A percentile compares a stretch with the other conserved stretches of the same genome.
phyloP scores from a whole-genome alignment of 1,140 invertebrate genomes.

The Drosophila suzukii region DNA sequence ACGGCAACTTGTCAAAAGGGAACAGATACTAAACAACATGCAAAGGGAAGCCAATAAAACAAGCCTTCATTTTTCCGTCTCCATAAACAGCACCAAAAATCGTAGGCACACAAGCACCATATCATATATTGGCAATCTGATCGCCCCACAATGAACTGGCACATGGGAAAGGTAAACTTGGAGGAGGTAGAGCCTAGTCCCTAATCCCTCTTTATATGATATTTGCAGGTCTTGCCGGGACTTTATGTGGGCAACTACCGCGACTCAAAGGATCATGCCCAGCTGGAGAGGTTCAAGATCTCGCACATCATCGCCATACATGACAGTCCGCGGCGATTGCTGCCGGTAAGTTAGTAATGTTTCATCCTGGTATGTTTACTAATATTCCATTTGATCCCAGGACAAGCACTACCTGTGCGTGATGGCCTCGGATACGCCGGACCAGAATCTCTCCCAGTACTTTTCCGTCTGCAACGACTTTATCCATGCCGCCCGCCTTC shows the following conservation, averaged over 20 bases:
- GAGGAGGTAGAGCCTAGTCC: not conserved
- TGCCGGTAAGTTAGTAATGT: conserved; percentile 88
- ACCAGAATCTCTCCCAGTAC: conserved; percentile 96
- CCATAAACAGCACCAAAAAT: not conserved
- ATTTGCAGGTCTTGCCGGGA: conserved; percentile 91
- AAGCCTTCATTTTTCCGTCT: conserved; percentile 6
- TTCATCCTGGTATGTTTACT: not conserved
- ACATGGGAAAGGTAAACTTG: conserved; percentile 60
- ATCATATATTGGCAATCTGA: conserved; percentile 2
- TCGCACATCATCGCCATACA: conserved; percentile 98
- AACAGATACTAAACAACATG: conserved; percentile 25
- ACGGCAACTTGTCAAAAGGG: conserved; percentile 32
- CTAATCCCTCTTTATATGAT: conserved; percentile 32
- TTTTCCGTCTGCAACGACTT: conserved; percentile 98
- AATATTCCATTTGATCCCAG: conserved; percentile 85
- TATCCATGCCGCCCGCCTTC: conserved; percentile 94
- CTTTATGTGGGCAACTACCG: conserved; percentile 95
- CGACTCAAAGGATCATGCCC: conserved; percentile 95
- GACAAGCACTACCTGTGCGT: conserved; percentile 98
- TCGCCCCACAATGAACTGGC: conserved; percentile 56
- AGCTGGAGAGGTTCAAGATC: conserved; percentile 95
- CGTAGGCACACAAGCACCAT: not conserved
- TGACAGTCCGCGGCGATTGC: conserved; percentile 94
- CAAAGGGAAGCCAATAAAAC: conserved; percentile 11
- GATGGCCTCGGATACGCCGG: conserved; percentile 95